Conservation (phyloP, 2,113 vertebrate species). For the Herpailurus yagouaroundi region DNA sequence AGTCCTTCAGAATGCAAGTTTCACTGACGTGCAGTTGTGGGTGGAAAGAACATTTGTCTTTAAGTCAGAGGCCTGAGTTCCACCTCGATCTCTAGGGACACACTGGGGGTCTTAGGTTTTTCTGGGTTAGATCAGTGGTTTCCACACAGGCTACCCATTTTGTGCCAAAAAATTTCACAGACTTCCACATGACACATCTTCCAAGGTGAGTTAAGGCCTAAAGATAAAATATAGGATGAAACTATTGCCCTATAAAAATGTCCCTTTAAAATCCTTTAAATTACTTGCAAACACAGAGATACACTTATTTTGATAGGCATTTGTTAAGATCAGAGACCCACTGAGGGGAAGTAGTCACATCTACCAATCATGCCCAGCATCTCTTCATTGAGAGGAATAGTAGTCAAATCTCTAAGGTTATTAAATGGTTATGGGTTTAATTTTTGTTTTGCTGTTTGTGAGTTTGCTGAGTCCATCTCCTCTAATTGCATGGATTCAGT, state of each 20-base stretch:
- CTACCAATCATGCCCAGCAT: neutral
- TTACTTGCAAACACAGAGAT: neutral
- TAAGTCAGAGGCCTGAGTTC: neutral
- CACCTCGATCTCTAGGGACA: neutral
- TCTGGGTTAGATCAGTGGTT: neutral
- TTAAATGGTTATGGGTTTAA: neutral
- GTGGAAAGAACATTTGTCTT: neutral
- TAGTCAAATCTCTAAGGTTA: neutral
- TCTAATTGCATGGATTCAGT: neutral
- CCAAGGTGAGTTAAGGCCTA: neutral
- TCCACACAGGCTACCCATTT: neutral
- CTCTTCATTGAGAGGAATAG: neutral
- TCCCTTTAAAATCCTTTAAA: neutral
- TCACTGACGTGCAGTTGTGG: no score
- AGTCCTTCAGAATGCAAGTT: neutral
- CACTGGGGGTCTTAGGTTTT: neutral
- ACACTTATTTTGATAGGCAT: neutral
- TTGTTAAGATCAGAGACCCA: neutral
- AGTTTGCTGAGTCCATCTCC: neutral
- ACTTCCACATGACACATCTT: neutral
- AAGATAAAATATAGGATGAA: slow-evolving; percentile 5
- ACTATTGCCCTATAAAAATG: neutral
- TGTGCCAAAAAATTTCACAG: neutral
- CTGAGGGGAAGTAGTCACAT: neutral
- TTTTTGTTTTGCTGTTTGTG: neutral